phyloP scores from a whole-genome alignment of 2,888 invertebrate genomes.

The Cepaea hortensis region DNA sequence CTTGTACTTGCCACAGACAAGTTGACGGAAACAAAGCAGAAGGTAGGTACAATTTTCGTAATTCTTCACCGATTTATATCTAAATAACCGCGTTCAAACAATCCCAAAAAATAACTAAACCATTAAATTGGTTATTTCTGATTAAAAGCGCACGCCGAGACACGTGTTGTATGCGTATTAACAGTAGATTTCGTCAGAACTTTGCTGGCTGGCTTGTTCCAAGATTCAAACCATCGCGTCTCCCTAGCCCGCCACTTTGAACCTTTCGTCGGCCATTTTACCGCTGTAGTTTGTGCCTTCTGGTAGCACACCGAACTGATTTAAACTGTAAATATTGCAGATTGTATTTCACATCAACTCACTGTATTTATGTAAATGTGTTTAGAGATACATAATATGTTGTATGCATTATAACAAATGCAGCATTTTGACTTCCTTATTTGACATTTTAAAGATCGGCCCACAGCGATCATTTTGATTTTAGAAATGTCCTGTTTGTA shows the following conservation, averaged over 20 bases:
- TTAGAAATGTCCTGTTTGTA: too few relatives aligned
- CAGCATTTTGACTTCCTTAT: too few relatives aligned
- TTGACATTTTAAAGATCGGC: too few relatives aligned
- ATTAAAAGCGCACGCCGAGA: not conserved
- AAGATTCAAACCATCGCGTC: constrained; percentile 10
- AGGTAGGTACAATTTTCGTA: constrained; percentile 1
- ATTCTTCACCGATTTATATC: not conserved
- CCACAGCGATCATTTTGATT: too few relatives aligned
- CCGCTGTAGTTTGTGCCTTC: not conserved
- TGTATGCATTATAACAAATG: not conserved
- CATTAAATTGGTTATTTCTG: not conserved
- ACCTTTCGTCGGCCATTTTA: constrained; percentile 42
- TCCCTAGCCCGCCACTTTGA: constrained; percentile 28
- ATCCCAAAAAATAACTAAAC: not conserved
- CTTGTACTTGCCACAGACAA: constrained; percentile 26
- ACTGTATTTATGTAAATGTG: not conserved
- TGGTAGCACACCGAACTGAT: not conserved
- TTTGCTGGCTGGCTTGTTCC: constrained; percentile 5
- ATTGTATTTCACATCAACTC: not conserved
- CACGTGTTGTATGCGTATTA: constrained; percentile 33
- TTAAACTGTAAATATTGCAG: not conserved
- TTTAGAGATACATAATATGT: not conserved
- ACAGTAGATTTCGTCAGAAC: constrained; percentile 24
- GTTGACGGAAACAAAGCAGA: constrained; percentile 24
- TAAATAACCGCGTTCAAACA: not conserved